Conservation (phyloP, 2,113 vertebrate genomes). For the Motacilla alba region DNA sequence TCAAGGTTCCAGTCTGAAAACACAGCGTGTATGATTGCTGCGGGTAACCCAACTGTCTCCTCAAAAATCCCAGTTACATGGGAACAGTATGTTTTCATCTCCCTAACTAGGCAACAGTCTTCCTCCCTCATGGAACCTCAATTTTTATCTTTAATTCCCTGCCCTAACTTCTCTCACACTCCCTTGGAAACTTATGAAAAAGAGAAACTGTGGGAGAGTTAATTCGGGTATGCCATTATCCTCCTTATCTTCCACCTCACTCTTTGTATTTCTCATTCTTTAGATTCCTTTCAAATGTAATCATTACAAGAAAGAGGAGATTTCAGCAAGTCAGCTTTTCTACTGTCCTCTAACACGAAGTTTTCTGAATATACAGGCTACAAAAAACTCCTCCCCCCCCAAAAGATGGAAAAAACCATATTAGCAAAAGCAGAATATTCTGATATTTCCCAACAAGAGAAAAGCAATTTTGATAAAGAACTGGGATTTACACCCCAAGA, state of each 20-base stretch:
- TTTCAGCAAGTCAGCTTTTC: neutral
- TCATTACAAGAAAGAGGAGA: neutral
- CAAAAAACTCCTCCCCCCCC: neutral
- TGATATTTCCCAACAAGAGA: neutral
- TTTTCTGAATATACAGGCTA: neutral
- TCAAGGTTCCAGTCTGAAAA: neutral
- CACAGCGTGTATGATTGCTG: accelerated
- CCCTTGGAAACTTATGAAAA: neutral
- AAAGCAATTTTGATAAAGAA: neutral
- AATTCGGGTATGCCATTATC: neutral
- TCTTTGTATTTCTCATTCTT: neutral
- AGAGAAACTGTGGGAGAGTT: neutral
- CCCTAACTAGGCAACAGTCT: neutral
- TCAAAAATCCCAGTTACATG: neutral
- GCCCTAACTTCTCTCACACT: neutral
- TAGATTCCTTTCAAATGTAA: neutral
- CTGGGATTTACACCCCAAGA: neutral
- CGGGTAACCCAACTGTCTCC: neutral
- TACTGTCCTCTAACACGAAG: neutral
- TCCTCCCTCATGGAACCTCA: neutral
- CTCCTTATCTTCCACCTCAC: neutral
- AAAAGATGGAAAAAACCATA: neutral
- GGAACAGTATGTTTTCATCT: neutral
- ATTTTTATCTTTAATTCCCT: neutral
- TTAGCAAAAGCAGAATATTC: neutral